Evolutionary conservation across 2,888 invertebrate genomes (phyloP).

Genomic region (Rhimphoctona megacephalus): DNA sequence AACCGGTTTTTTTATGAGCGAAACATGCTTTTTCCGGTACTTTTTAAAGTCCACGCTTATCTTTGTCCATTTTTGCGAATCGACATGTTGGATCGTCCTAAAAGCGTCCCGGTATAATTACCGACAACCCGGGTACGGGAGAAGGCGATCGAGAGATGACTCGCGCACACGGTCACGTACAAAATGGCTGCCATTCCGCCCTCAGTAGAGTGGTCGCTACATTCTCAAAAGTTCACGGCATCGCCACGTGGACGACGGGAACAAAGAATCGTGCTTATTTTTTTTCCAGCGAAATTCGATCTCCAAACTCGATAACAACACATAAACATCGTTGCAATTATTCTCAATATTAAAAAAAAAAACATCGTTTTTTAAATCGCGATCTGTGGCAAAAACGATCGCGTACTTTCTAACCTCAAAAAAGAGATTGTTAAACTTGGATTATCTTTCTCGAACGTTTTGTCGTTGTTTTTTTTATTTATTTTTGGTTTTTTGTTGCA

Average conservation of each 20-base stretch:
- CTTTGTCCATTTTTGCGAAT: not conserved
- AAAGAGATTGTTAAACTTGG: constrained; percentile 22
- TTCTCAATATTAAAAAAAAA: not conserved
- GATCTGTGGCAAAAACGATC: not conserved
- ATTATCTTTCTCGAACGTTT: not conserved
- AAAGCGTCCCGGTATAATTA: constrained; percentile 48
- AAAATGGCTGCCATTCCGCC: constrained; percentile 80
- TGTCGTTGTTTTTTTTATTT: constrained; percentile 21
- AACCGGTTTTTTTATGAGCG: not conserved
- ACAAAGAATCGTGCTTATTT: constrained; percentile 47
- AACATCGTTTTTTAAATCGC: too few relatives aligned
- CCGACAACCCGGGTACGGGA: constrained; percentile 19
- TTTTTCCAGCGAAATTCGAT: constrained; percentile 34
- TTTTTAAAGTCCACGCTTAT: not conserved
- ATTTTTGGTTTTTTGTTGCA: constrained; percentile 18
- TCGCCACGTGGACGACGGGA: constrained; percentile 81
- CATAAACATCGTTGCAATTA: constrained; percentile 4
- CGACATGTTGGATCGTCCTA: constrained; percentile 30
- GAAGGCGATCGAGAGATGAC: constrained; percentile 28
- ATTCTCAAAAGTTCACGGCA: constrained; percentile 79
- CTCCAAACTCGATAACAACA: not conserved
- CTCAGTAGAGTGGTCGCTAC: constrained; percentile 62
- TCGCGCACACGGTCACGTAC: constrained; percentile 75
- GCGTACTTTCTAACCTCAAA: constrained; percentile 41
- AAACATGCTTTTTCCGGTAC: not conserved